A percentile compares a stretch with the other conserved stretches of the same genome.
These are phyloP conservation scores for Propithecus perrieri DNA, from an alignment of 2,797 vertebrate genomes.

Conservation along the genomic window DNA sequence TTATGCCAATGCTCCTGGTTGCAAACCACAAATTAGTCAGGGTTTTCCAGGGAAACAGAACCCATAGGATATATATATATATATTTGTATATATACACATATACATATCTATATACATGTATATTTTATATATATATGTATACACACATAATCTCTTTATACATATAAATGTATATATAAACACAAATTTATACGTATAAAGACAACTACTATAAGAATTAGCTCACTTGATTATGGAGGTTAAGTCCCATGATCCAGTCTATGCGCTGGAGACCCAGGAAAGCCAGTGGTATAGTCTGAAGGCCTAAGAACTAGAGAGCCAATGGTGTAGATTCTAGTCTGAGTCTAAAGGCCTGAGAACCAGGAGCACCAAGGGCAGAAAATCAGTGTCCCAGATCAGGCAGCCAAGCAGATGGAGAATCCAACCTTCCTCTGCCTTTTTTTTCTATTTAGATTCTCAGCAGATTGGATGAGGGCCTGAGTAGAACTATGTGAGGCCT, in stretches of 20 bases:
- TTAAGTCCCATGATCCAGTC: not conserved
- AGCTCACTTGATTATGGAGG: not conserved
- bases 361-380: not conserved
- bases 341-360: not conserved
- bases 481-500: not conserved
- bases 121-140: not conserved
- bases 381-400: not conserved
- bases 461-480: not conserved
- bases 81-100: accelerated
- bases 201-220: not conserved
- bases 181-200: not conserved
- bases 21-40: not conserved
- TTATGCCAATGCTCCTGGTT: not conserved
- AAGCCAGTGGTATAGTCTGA: not conserved
- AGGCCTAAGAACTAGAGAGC: not conserved
- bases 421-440: not conserved
- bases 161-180: not conserved
- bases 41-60: not conserved
- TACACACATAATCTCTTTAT: not conserved
- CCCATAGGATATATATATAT: not conserved
- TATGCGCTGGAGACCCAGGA: not conserved
- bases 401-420: not conserved
- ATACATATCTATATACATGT: no score
- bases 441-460: not conserved
- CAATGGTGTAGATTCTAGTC: not conserved